Evolutionary conservation across 2,113 vertebrate genomes (phyloP), one percentile per base, ranked within the genome.

Genomic region (Elachura formosa): DNA sequence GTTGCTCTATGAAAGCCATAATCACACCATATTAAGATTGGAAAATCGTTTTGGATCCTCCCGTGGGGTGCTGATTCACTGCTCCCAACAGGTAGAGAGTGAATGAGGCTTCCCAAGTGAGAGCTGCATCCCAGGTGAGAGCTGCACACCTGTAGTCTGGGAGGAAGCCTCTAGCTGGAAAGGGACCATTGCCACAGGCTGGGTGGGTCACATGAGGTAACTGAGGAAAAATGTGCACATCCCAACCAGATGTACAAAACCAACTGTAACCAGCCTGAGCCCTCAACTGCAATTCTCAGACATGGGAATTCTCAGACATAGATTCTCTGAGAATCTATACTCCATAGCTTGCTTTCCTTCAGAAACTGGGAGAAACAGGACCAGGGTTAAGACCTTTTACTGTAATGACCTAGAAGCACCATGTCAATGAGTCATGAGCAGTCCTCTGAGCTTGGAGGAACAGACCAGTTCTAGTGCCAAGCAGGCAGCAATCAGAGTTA

Each of bases 51-150:
- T n/a, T 31, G 8, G 28, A 21, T 18, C 54, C 11, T 51, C 24
- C n/a, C 2, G 0, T 1, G 4, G 34, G 38, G 33, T 0, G 0
- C 4, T 5, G 3, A 62, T 12, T 14, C 22, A 23, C 6, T 0
- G 1, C 10, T 29, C 8, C 22, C 58, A 19, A 20, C 0, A 7
- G 33, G 12, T 25, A 80, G 33, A 23, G 12, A 21, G 9, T n/a
- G 24, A 51, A 73, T 6, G 2, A 5, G 29, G 33, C 29, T 71
- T 55, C 40, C 58, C 28, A 56, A 29, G 4, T 8, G 13, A 12
- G 6, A 61, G 5, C 15, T 54, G 19, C 25, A 14, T 55, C 40
- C 58, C 28, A 56, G 26, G 4, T 8, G 13, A 12, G 6, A 61
- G 5, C 15, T 54, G 19, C 25, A 14, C 23, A 10, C 18, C 12